Percentiles rank a stretch among this genome's conserved stretches.
Conservation (phyloP, 2,113 vertebrate genomes). For the Campylomormyrus numenius region DNA sequence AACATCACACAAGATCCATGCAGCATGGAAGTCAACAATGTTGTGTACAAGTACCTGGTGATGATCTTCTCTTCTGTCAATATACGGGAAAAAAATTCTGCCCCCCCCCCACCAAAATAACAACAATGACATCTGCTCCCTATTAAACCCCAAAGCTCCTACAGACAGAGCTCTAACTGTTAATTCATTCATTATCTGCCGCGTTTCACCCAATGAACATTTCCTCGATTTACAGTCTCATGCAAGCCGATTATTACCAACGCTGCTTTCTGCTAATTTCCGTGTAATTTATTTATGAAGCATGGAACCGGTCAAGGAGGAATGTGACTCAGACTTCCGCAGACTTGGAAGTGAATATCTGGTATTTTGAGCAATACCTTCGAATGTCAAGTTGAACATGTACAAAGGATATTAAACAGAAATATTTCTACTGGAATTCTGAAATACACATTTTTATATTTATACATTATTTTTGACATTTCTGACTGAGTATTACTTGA, state of each 20-base stretch:
- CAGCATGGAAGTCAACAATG: not conserved
- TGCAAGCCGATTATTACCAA: not conserved
- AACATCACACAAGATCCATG: not conserved
- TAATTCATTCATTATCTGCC: not conserved
- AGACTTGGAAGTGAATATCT: not conserved
- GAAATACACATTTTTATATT: not conserved
- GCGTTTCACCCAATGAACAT: not conserved
- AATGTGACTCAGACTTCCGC: not conserved
- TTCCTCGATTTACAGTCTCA: not conserved
- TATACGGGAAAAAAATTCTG: not conserved
- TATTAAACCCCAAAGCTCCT: not conserved
- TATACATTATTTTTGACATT: not conserved
- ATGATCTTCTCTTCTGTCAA: not conserved
- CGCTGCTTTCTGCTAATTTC: constrained; percentile 1
- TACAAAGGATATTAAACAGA: not conserved
- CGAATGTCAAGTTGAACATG: not conserved
- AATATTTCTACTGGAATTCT: not conserved
- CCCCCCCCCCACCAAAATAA: not conserved
- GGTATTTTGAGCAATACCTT: not conserved
- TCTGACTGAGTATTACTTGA: not conserved
- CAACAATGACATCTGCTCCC: constrained; percentile 14
- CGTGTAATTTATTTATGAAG: constrained; percentile 2
- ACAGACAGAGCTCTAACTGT: not conserved
- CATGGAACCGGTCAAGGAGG: not conserved
- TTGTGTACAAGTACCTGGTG: not conserved